These are phyloP conservation scores for Rhabdomys pumilio DNA, from an alignment of 2,797 vertebrate species.

Conservation along the genomic window DNA sequence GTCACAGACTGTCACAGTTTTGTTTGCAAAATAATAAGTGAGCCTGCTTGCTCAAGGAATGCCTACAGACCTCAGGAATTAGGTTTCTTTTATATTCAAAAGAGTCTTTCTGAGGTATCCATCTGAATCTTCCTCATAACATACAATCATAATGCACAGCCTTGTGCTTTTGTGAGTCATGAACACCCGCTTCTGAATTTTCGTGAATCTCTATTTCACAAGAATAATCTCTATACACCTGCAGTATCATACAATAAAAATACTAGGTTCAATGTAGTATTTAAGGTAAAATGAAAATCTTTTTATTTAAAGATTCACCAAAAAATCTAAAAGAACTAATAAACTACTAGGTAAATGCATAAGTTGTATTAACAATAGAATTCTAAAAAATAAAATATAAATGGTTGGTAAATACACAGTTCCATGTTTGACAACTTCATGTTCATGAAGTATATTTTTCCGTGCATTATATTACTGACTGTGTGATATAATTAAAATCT, in stretches of 20 bases:
- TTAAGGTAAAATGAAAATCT: not conserved
- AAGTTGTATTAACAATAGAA: not conserved
- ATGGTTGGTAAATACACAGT: not conserved
- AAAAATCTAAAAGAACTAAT: not conserved
- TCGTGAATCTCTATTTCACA: not conserved
- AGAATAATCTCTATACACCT: not conserved
- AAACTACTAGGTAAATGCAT: not conserved
- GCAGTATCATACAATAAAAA: not conserved
- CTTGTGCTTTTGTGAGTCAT: not conserved
- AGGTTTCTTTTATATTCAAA: not conserved
- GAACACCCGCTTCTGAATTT: not conserved
- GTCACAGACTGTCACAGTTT: not conserved
- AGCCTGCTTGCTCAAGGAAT: not conserved
- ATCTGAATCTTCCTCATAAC: not conserved
- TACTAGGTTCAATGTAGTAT: not conserved
- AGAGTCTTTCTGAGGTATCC: not conserved
- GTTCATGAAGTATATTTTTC: not conserved
- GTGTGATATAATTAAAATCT: not conserved
- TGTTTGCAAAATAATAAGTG: not conserved
- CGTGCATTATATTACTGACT: not conserved
- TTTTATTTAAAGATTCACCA: not conserved
- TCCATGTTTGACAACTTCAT: not conserved
- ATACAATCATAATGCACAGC: not conserved
- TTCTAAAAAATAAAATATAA: not conserved
- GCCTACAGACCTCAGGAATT: not conserved